phyloP scores from a whole-genome alignment of 2,797 vertebrate genomes.

The Acrossocheilus wenchowensis region DNA sequence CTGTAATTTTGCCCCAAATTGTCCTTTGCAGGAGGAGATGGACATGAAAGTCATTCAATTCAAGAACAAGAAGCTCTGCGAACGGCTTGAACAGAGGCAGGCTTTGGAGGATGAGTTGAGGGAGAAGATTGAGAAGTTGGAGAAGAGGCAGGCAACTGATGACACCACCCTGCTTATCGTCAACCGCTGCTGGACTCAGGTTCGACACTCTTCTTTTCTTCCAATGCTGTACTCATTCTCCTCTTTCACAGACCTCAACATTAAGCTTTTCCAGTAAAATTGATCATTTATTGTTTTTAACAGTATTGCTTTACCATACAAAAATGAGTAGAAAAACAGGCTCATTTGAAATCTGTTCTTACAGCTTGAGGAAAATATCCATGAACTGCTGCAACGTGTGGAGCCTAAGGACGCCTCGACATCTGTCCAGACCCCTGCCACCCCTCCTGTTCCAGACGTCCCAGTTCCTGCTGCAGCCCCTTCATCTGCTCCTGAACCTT shows the following conservation, averaged over 20 bases:
- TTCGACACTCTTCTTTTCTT: constrained; percentile 57
- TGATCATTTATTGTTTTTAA: neutral
- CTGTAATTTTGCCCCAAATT: neutral
- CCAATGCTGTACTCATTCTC: neutral
- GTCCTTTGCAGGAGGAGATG: constrained; percentile 89
- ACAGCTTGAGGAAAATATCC: constrained; percentile 88
- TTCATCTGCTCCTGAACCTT: constrained; percentile 65
- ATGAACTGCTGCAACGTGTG: constrained; percentile 80
- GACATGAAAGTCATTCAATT: constrained; percentile 96
- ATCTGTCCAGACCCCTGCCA: constrained; percentile 51
- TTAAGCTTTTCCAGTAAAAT: neutral
- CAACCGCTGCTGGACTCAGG: constrained; percentile 94
- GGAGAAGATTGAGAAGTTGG: constrained; percentile 93
- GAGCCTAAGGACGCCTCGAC: constrained; percentile 72
- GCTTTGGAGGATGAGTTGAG: constrained; percentile 91
- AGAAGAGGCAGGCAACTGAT: constrained; percentile 93
- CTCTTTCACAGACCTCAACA: neutral
- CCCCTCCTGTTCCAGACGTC: constrained; percentile 55
- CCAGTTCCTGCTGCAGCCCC: constrained; percentile 59
- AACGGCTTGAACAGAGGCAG: constrained; percentile 92
- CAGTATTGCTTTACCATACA: neutral
- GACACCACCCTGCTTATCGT: constrained; percentile 92
- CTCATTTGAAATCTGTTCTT: constrained; percentile 32
- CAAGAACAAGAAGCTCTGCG: constrained; percentile 93
- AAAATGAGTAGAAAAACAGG: neutral